phyloP scores from a whole-genome alignment of 2,113 vertebrate genomes.

The Dipodomys spectabilis region DNA sequence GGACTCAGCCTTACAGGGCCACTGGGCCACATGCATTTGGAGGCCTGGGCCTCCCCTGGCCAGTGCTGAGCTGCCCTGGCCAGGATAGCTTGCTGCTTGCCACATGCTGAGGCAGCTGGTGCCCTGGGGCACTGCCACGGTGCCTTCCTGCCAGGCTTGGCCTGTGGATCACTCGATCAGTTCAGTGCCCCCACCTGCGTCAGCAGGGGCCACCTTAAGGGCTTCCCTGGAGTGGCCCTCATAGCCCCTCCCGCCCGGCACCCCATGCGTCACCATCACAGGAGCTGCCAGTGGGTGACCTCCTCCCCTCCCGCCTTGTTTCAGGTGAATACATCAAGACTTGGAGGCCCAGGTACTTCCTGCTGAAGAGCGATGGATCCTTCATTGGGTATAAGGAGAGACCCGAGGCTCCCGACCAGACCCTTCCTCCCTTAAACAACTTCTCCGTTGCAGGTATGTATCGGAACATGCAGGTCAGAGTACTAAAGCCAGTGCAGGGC shows the following conservation, averaged over 20 bases:
- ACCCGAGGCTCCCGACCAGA: slow-evolving; percentile 92
- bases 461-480: background rate
- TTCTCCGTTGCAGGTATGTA: slow-evolving; percentile 94
- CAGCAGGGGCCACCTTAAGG: slow-evolving; percentile 15
- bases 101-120: slow-evolving; percentile 32
- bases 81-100: slow-evolving; percentile 35
- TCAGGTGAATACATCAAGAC: slow-evolving; percentile 98
- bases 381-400: slow-evolving; percentile 98
- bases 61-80: slow-evolving; percentile 20
- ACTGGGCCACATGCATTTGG: slow-evolving; percentile 25
- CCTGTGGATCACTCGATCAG: slow-evolving; percentile 50
- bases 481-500: background rate
- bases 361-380: slow-evolving; percentile 95
- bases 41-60: slow-evolving; percentile 34
- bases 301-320: background rate
- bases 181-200: slow-evolving; percentile 25
- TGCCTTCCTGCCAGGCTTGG: slow-evolving; percentile 49
- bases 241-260: background rate
- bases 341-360: slow-evolving; percentile 96
- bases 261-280: background rate
- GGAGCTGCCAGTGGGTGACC: slow-evolving; percentile 12
- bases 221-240: background rate
- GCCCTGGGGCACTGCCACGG: background rate
- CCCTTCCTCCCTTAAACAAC: slow-evolving; percentile 94
- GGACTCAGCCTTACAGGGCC: slow-evolving; percentile 54